Percentiles rank a stretch among this genome's conserved stretches.
Evolutionary conservation across 2,113 vertebrate species (phyloP).

Genomic region (Hippocampus comes): DNA sequence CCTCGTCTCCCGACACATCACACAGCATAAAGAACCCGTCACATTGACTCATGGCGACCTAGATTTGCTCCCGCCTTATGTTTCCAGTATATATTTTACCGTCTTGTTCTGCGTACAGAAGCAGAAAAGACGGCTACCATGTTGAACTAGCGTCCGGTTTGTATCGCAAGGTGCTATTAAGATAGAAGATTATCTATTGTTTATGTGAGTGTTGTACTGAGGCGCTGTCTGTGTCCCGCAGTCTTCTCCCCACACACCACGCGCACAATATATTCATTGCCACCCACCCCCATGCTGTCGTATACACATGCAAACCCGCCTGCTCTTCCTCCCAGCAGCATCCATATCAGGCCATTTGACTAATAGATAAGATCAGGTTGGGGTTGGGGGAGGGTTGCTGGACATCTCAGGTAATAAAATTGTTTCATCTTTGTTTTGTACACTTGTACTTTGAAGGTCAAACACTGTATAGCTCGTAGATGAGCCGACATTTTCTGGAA

Average conservation of each 20-base stretch:
- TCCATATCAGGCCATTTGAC: constrained; percentile 12
- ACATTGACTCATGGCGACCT: constrained; percentile 8
- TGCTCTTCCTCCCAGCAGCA: constrained; percentile 11
- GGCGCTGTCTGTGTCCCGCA: constrained; percentile 20
- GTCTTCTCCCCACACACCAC: constrained; percentile 30
- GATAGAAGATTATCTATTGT: background rate
- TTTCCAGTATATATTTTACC: background rate
- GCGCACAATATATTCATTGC: constrained; percentile 27
- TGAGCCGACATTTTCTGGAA: too few species aligned
- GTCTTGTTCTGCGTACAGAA: background rate
- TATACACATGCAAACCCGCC: constrained; percentile 27
- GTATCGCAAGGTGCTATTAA: background rate
- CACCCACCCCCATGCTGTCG: constrained; percentile 37
- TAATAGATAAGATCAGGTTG: constrained; percentile 4
- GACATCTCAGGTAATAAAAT: constrained; percentile 4
- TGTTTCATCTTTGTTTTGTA: background rate
- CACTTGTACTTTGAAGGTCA: background rate
- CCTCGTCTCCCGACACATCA: constrained; percentile 5
- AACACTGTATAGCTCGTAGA: background rate
- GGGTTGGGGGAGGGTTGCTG: background rate
- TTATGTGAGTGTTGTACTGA: constrained; percentile 13
- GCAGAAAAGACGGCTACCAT: background rate
- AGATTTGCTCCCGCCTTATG: constrained; percentile 15
- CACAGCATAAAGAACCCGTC: constrained; percentile 3
- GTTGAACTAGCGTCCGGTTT: background rate